Evolutionary conservation across 2,888 invertebrate genomes (phyloP), one percentile per base, ranked within the genome.

Genomic region (Xylophagus ater): DNA sequence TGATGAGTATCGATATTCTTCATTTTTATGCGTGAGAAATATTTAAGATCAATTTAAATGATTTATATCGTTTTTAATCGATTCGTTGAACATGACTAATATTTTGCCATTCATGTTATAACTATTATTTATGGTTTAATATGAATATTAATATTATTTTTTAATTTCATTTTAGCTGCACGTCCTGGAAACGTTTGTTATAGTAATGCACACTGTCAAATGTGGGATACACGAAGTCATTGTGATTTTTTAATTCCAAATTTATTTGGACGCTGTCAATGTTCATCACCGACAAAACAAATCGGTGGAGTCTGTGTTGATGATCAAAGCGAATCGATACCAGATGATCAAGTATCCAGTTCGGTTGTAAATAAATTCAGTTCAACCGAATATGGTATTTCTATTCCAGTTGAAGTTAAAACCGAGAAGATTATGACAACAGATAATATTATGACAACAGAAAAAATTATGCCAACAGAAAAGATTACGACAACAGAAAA

Each of bases 181-280:
- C 76, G 78, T 55, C 78, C 86, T 21, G 85, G 87, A 41, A 81
- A 86, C 51, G 84, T 88, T 25, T 92, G 90, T 61, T 87, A 89
- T 66, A 87, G 84, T 56, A 84, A 89, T 60, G 81, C 82, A 44
- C 90, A 90, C 60, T 92, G 90, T 59, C 77, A 79, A 44, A 72
- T 89, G 54, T 85, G 81, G 74, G 84, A 85, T 52, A 73, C 72
- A 45, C 78, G 83, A 56, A 85, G 85, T 47, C 83, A 86, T 55
- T 92, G 90, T 55, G 87, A 88, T 62, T 90, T 85, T 59, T 73
- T 88, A 36, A 87, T 92, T 50, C 86, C 87, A 19, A 85, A 88
- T 60, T 73, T 90, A 9, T 88, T 89, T 57, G 90, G 90, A 33
- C 75, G 86, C 54, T 92, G 90, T 55, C 78, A 82, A 44, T 90